A percentile compares a stretch with the other conserved stretches of the same genome.
These are phyloP conservation scores for Montipora cactus DNA, from an alignment of 64 coral and sea anemone species.

Conservation along the genomic window DNA sequence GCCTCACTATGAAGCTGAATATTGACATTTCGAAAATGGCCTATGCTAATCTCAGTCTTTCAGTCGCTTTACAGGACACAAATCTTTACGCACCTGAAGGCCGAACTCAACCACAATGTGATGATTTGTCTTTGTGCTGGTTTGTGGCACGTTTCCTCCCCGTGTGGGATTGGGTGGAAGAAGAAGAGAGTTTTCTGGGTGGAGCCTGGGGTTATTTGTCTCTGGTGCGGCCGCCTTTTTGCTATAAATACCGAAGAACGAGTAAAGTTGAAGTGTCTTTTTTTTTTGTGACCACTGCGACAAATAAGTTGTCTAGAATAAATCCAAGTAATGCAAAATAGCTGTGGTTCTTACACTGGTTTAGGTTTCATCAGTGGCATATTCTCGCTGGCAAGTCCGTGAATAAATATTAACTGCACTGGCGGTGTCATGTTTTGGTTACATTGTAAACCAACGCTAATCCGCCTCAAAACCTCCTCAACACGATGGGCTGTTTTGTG, in stretches of 20 bases:
- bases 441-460: conserved; percentile 82
- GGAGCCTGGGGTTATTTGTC: conserved; percentile 42
- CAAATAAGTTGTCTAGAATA: not conserved
- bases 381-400: conserved; percentile 81
- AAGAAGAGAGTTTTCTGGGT: conserved; percentile 53
- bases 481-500: conserved; percentile 88
- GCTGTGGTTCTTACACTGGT: conserved; percentile 20
- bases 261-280: not conserved
- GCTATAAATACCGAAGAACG: conserved; percentile 13
- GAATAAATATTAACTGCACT: conserved; percentile 83
- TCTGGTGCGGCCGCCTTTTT: conserved; percentile 23
- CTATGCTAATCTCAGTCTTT: too few relatives aligned
- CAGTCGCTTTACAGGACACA: not conserved
- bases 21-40: too few relatives aligned
- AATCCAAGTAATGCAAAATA: not conserved
- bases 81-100: conserved; percentile 69
- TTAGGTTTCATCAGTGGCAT: conserved; percentile 71
- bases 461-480: conserved; percentile 76
- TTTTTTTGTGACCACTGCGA: too few relatives aligned
- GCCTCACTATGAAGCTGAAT: too few relatives aligned
- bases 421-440: conserved; percentile 70
- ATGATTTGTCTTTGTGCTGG: conserved; percentile 77
- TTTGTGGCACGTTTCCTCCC: conserved; percentile 75
- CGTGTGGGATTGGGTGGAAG: conserved; percentile 62
- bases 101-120: conserved; percentile 93